Conservation (phyloP, 1,140 invertebrate species). For the Cardiocondyla obscurior region DNA sequence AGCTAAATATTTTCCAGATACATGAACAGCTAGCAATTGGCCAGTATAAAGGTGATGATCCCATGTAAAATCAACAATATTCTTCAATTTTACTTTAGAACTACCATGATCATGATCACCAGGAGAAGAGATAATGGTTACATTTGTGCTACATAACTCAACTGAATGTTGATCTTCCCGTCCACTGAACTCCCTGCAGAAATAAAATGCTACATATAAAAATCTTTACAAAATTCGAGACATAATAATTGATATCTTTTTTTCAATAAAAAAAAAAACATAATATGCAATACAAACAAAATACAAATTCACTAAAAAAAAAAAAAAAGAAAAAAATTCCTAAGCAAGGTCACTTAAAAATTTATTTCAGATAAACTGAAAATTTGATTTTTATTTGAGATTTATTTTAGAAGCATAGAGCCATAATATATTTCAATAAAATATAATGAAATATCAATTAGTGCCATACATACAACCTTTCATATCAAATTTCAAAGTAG, state of each 20-base stretch:
- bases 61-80: conserved; percentile 96
- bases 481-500: not conserved
- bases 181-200: conserved; percentile 87
- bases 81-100: conserved; percentile 95
- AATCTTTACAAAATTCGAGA: not conserved
- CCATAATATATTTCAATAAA: no score
- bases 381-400: no score
- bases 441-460: no score
- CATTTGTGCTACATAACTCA: conserved; percentile 88
- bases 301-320: no score
- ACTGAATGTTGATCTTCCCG: conserved; percentile 89
- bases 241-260: not conserved
- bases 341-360: not conserved
- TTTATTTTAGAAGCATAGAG: not conserved
- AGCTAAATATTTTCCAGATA: conserved; percentile 92
- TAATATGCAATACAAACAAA: not conserved
- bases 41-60: conserved; percentile 93
- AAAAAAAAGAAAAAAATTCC: no score
- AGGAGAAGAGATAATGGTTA: conserved; percentile 88
- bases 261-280: not conserved
- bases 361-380: not conserved
- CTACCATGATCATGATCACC: conserved; percentile 90
- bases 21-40: conserved; percentile 94
- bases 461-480: no score
- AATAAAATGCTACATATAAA: conserved; percentile 3